Base-by-base conservation (phyloP, 92 coral and sea anemone species). In the Blastomussa wellsi region DNA sequence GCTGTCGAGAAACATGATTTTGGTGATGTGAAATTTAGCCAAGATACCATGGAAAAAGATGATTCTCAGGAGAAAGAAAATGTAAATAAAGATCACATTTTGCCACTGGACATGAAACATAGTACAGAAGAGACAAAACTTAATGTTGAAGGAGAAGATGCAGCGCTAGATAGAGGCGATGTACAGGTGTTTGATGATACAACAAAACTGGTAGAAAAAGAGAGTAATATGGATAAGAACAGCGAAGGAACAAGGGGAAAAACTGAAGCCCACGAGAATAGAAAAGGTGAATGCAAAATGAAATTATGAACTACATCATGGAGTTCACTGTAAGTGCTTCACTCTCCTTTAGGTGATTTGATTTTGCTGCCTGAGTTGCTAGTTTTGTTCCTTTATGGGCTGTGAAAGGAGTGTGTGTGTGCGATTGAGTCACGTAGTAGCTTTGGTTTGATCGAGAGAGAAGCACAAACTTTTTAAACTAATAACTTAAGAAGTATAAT, bases 41-140 rank as follows among this genome's bases (percentile, higher is more conserved):
- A 60, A 51, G 92, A 86, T 51, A 78, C 37, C 28, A 88, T 88
- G 20, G 98, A 97, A 81, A 97, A 97, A 49, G 99, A 97, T 32
- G 93, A 92, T 55, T 91, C 98, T 24, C 87, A 88, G 83, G 97
- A 93, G 72, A 89, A 85, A 47, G 94, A 91, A 60, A 87, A 87
- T 73, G 20, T 72, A 1, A 82, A 86, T 78, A 93, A 91, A 70
- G 97, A 94, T 53, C 84, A 83, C 13, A 64, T 13, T 7, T 82
- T 69, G 48, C 89, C 64, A 41, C 88, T 79, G 47, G 92, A 90
- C 41, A 87, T 70, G 73, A 81, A 22, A 20, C 79, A 49, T 32
- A 32, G 32, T 19, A 86, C 74, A 15, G 79, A 84, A 8, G 83
- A 90, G 31, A 41, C 80, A 15, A 92, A 57, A 17, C 47, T 68